A percentile compares a stretch with the other conserved stretches of the same genome.
Evolutionary conservation across 2,797 vertebrate genomes (phyloP).

Genomic region (Meriones psammophilus): DNA sequence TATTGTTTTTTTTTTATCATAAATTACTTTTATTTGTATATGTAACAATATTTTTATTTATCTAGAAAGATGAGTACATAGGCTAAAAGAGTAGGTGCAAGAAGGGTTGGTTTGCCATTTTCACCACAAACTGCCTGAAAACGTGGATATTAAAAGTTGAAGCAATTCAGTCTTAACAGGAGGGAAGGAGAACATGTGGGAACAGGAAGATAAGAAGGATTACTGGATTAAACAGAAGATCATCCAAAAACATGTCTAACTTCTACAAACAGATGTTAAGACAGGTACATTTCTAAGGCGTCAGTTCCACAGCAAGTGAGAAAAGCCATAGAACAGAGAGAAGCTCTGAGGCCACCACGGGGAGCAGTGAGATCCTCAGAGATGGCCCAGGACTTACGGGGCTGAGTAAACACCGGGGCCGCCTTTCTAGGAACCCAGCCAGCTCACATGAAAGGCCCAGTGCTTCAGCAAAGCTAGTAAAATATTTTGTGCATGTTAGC

Average conservation of each 20-base stretch:
- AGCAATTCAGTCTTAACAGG: background rate
- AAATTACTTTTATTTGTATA: background rate
- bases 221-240: background rate
- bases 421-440: slow-evolving; percentile 4
- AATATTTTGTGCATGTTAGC: background rate
- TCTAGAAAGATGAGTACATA: background rate
- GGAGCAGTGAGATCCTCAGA: background rate
- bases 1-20: slow-evolving; percentile 30
- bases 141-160: background rate
- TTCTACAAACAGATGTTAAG: background rate
- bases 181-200: background rate
- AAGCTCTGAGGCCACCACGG: background rate
- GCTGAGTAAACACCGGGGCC: background rate
- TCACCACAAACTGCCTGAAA: background rate
- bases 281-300: background rate
- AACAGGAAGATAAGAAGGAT: slow-evolving; percentile 42
- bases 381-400: background rate
- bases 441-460: background rate
- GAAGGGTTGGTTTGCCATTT: background rate
- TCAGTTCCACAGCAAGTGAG: background rate
- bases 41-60: slow-evolving; percentile 17
- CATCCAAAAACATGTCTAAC: background rate
- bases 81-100: background rate
- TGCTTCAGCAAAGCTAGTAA: slow-evolving; percentile 10
- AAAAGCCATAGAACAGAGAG: background rate